Base-by-base conservation (phyloP, 2,113 vertebrate species). In the Apistogramma diplotaenia region DNA sequence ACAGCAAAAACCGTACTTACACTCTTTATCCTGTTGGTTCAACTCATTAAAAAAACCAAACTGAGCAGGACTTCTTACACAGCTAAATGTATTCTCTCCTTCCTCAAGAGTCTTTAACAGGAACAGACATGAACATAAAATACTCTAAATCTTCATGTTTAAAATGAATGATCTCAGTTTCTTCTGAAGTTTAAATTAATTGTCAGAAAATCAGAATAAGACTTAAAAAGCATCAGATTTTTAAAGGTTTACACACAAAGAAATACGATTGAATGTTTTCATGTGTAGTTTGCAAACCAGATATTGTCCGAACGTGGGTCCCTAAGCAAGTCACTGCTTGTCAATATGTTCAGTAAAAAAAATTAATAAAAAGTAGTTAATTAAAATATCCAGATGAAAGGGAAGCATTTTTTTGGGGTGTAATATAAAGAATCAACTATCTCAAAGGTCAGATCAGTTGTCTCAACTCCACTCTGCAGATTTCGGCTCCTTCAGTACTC, bases 381-480 rank as follows among this genome's bases (percentile, higher is more conserved):
- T 16, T 2, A 0, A 25, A 49, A 49, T 25, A 4, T 70, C 49
- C 23, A 67, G 16, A 67, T 49, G 23, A 70, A 67, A 49, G 19
- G 12, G 19, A 16, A 0, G 5, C 16, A 12, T 2, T 19, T 2
- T 19, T 49, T 29, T 13, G 49, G 0, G 16, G 29, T 70, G 49
- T 70, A 70, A 29, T 49, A 49, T 12, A 29, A 70, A 70, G 62
- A 70, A 49, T 70, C 23, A 70, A n/a, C n/a, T 25, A 23, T 70
- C 16, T 49, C 49, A 29, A 70, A 51, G 65, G 49, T 51, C 72
- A 76, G 31, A 76, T 46, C 58, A 76, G 29, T 51, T 70, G 65
- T 35, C 74, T 76, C 1, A 0, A 49, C 27, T 19, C 2, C 6
- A n/a, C 4, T 74, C 10, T 6, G 16, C 55, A 77, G 43, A 46